Evolutionary conservation across 2,797 vertebrate genomes (phyloP), one percentile per base, ranked within the genome.

Genomic region (Eupleurogrammus muticus): DNA sequence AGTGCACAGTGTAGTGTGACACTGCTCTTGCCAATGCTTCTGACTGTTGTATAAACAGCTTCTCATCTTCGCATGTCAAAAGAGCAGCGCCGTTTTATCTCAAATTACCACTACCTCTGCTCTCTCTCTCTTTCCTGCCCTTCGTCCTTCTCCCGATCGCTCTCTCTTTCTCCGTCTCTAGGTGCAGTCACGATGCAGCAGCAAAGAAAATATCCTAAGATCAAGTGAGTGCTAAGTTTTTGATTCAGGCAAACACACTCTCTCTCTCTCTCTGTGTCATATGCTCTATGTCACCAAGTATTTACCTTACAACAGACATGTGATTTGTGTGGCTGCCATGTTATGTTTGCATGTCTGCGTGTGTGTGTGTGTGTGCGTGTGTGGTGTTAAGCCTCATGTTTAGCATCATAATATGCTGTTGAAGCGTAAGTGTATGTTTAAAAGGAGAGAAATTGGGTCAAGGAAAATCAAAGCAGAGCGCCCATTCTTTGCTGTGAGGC

Each of bases 171-270:
- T 95, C 72, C 93, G 85, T 96, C 89, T 94, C 70, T 93, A 99
- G 97, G 97, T 99, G 91, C 97, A 99, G 92, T 99, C 97, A 79
- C 95, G 97, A 94, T 99, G 97, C 96, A 98, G 96, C 95, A 99
- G 97, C 95, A 99, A 99, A 94, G 97, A 99, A 92, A 99, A 99
- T 86, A 99, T 99, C 92, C 96, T 99, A 92, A 96, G 97, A 96
- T 97, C 97, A 93, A 99, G 97, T 99, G 91, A 96, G 97, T 96
- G 81, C 71, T 68, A 34, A 70, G 54, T 72, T 59, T 59, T 36
- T 23, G 6, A 19, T 46, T 56, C 38, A 60, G 70, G 67, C 38
- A 61, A n/a, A 2, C 20, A 61, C 20, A 2, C 20, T 38, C 53
- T 64, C 47, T 75, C 19, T 67, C 50, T 67, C 46, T 23, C n/a